These are phyloP conservation scores for Otolemur garnettii DNA, from an alignment of 2,113 vertebrate genomes.

Conservation along the genomic window DNA sequence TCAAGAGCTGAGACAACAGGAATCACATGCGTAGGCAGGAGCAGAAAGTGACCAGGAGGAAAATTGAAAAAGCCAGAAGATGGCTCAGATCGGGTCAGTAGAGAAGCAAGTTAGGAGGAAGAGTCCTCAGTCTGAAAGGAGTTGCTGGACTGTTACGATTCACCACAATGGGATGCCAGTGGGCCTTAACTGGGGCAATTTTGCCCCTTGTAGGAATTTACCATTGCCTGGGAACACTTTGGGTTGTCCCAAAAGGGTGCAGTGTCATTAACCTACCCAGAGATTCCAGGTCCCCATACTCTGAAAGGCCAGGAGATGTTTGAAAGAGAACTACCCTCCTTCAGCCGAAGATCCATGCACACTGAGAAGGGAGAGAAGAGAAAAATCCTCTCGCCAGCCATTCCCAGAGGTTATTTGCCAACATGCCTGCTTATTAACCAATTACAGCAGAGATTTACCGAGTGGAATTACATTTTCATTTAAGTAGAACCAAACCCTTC, in stretches of 20 bases:
- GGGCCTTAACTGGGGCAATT: background rate
- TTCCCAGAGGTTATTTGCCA: constrained; percentile 73
- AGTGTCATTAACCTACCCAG: too few relatives aligned
- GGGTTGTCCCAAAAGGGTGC: background rate
- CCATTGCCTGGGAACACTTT: background rate
- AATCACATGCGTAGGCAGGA: rapidly evolving
- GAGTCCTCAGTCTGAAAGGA: rapidly evolving
- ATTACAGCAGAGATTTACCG: constrained; percentile 87
- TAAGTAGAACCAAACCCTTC: constrained; percentile 81
- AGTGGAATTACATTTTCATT: constrained; percentile 82
- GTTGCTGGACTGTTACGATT: rapidly evolving
- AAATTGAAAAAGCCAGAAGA: background rate
- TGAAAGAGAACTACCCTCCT: background rate
- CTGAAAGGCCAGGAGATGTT: background rate
- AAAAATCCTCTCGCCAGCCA: background rate
- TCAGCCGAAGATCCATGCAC: background rate
- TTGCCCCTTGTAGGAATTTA: background rate
- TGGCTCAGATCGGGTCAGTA: background rate
- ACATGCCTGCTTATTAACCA: constrained; percentile 84
- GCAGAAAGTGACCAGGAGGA: background rate
- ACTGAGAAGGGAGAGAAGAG: background rate
- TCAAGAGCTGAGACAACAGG: background rate
- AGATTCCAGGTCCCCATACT: rapidly evolving
- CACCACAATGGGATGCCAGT: rapidly evolving
- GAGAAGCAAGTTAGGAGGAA: background rate